phyloP scores from a whole-genome alignment of 2,888 invertebrate genomes.

The Fragum fragum region DNA sequence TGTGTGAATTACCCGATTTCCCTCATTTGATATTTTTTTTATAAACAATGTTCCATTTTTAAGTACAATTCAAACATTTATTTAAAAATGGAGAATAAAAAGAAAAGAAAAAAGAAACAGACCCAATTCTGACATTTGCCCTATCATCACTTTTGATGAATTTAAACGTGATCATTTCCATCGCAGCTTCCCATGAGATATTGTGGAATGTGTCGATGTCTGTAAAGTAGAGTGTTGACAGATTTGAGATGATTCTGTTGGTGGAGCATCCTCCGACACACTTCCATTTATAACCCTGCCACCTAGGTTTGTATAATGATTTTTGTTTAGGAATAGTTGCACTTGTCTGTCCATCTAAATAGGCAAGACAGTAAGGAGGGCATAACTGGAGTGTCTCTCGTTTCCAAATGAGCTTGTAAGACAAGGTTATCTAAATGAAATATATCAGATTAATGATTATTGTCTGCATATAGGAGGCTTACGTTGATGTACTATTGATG shows the following conservation, averaged over 20 bases:
- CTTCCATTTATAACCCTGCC: slow-evolving; percentile 12
- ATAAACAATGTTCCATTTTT: no score
- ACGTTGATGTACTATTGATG: no score
- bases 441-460: no score
- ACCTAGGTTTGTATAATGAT: no score
- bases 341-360: not conserved
- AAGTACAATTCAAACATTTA: no score
- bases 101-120: not conserved
- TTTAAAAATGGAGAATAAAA: no score
- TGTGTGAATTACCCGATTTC: no score
- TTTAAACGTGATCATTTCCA: not conserved
- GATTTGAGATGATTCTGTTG: not conserved
- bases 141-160: not conserved
- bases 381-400: no score
- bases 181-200: not conserved
- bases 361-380: no score
- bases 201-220: not conserved
- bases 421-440: not conserved
- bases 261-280: not conserved
- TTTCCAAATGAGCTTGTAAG: slow-evolving; percentile 5
- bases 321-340: not conserved
- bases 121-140: not conserved
- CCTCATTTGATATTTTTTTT: no score
- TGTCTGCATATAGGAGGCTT: no score
- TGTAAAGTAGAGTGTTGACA: not conserved